These are phyloP conservation scores for Zaprionus inermis DNA, from an alignment of 1,140 invertebrate genomes.

Conservation along the genomic window DNA sequence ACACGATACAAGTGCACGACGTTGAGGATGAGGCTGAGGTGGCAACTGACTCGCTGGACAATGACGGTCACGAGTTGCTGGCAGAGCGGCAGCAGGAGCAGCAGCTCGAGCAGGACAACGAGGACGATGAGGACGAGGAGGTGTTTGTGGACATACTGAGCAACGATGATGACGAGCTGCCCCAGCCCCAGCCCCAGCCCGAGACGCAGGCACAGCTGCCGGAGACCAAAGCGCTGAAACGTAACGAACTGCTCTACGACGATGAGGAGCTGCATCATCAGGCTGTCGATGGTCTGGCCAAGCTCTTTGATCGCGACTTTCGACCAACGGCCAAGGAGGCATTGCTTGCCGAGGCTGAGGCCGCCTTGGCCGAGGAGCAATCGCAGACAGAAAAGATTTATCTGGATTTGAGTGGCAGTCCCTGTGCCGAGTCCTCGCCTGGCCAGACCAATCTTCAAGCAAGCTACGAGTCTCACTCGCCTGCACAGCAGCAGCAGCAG, in stretches of 20 bases:
- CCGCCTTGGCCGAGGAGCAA: constrained; percentile 38
- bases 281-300: constrained; percentile 76
- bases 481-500: neutral
- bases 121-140: constrained; percentile 65
- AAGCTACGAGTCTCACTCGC: constrained; percentile 66
- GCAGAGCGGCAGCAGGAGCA: too few species aligned
- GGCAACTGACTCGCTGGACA: neutral
- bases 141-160: constrained; percentile 67
- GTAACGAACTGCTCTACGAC: constrained; percentile 76
- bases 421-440: neutral
- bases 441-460: constrained; percentile 28
- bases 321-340: constrained; percentile 14
- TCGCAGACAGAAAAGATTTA: constrained; percentile 84
- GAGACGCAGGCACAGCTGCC: constrained; percentile 28
- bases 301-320: constrained; percentile 77
- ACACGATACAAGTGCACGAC: constrained; percentile 50
- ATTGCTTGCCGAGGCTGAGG: constrained; percentile 5
- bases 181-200: constrained; percentile 21
- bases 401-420: constrained; percentile 84
- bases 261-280: constrained; percentile 78
- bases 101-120: too few species aligned
- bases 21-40: constrained; percentile 52
- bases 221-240: constrained; percentile 61
- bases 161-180: constrained; percentile 65
- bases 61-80: neutral